Conservation (phyloP, 2,797 vertebrate genomes). For the Cryptoblepharus egeriae region DNA sequence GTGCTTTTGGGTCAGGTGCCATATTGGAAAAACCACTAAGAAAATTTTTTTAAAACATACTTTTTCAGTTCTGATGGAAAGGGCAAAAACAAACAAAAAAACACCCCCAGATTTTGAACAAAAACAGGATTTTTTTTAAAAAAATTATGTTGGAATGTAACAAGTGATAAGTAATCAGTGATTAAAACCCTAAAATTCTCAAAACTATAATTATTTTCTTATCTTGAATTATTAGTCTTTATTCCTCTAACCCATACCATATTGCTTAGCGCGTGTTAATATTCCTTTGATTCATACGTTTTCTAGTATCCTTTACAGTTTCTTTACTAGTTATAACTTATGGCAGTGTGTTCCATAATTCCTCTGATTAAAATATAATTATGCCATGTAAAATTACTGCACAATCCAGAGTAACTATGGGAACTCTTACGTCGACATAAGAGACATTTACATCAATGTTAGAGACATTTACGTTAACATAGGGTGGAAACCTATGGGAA, state of each 20-base stretch:
- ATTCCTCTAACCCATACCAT: neutral
- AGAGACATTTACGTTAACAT: too few relatives aligned
- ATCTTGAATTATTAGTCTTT: neutral
- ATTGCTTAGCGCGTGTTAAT: constrained; percentile 4
- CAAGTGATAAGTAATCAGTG: constrained; percentile 14
- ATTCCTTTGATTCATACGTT: constrained; percentile 11
- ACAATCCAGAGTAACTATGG: too few relatives aligned
- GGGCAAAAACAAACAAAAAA: constrained; percentile 1
- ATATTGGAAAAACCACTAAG: neutral
- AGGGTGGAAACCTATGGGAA: too few relatives aligned
- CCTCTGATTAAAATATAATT: constrained; percentile 15
- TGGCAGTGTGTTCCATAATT: neutral
- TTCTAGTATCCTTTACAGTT: neutral
- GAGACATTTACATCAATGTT: too few relatives aligned
- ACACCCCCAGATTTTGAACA: constrained; percentile 1
- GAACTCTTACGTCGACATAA: too few relatives aligned
- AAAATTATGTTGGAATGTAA: constrained; percentile 22
- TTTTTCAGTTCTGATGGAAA: constrained; percentile 29
- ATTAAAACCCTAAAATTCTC: constrained; percentile 39
- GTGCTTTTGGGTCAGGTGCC: constrained; percentile 57
- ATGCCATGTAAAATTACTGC: neutral
- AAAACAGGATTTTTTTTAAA: neutral
- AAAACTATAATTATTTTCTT: constrained; percentile 9
- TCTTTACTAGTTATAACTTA: neutral
- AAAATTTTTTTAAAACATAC: constrained; percentile 22